phyloP scores from a whole-genome alignment of 2,797 vertebrate genomes.

The Cyclura pinguis region DNA sequence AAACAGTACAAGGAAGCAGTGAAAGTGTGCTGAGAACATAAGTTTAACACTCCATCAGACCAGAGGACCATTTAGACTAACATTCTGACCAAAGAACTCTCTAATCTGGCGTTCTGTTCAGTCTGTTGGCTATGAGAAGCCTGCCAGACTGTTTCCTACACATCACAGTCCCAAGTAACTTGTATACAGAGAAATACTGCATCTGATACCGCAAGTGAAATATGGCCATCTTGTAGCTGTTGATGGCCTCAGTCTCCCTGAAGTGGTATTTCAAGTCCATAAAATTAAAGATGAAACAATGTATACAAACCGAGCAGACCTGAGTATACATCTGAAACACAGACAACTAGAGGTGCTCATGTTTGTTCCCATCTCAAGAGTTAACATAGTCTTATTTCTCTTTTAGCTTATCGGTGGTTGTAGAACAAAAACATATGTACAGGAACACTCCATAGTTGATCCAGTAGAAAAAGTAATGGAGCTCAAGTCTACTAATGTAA shows the following conservation, averaged over 20 bases:
- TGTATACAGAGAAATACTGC: too few species aligned
- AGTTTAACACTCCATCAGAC: too few species aligned
- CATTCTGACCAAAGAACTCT: too few species aligned
- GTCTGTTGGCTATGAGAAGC: too few species aligned
- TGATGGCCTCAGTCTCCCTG: too few species aligned
- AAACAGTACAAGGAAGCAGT: background rate
- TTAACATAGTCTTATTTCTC: constrained; percentile 37
- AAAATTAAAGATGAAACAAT: background rate
- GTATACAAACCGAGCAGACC: background rate
- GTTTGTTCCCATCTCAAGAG: background rate
- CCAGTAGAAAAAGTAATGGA: constrained; percentile 90
- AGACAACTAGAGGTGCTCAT: background rate
- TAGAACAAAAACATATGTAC: constrained; percentile 91
- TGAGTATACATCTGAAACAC: background rate
- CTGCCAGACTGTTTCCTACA: too few species aligned
- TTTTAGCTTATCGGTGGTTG: constrained; percentile 90
- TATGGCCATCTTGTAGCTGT: too few species aligned
- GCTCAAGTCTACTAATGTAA: constrained; percentile 94
- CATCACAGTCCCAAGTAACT: too few species aligned
- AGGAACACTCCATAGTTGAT: constrained; percentile 95
- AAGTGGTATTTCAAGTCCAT: background rate
- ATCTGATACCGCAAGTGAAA: too few species aligned
- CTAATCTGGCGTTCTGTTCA: too few species aligned
- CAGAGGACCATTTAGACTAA: too few species aligned
- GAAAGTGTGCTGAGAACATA: too few species aligned